Conservation (phyloP, 2,113 vertebrate species). For the Grallaria varia region DNA sequence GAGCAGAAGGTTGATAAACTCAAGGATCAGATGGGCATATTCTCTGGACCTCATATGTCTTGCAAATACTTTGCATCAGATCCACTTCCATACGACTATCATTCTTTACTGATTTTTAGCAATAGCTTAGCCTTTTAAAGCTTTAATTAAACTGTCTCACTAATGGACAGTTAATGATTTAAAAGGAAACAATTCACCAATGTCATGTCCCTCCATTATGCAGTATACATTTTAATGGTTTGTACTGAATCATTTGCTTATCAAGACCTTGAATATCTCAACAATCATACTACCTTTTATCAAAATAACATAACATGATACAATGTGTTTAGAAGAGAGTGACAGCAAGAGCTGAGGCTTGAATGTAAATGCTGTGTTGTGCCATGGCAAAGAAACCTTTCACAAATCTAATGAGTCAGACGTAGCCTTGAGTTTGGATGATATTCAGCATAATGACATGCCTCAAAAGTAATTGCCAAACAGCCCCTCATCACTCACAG, state of each 20-base stretch:
- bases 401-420: conserved; percentile 42
- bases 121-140: conserved; percentile 11
- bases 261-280: conserved; percentile 47
- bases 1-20: background rate
- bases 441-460: conserved; percentile 28
- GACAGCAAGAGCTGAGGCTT: conserved; percentile 20
- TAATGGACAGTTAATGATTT: conserved; percentile 57
- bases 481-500: conserved; percentile 26
- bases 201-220: conserved; percentile 27
- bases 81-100: background rate
- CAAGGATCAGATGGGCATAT: background rate
- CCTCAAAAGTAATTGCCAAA: conserved; percentile 42
- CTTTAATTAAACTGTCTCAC: conserved; percentile 51
- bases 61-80: background rate
- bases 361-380: conserved; percentile 22
- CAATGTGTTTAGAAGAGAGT: conserved; percentile 1
- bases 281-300: background rate
- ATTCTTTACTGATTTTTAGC: background rate
- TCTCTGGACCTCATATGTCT: background rate
- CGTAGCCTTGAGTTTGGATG: conserved; percentile 35
- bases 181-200: conserved; percentile 47
- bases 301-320: conserved; percentile 37
- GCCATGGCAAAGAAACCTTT: background rate
- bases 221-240: conserved; percentile 16
- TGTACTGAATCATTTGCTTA: conserved; percentile 15